Evolutionary conservation across 2,113 vertebrate species (phyloP), one percentile per base, ranked within the genome.

Genomic region (Poeciliopsis occidentalis): DNA sequence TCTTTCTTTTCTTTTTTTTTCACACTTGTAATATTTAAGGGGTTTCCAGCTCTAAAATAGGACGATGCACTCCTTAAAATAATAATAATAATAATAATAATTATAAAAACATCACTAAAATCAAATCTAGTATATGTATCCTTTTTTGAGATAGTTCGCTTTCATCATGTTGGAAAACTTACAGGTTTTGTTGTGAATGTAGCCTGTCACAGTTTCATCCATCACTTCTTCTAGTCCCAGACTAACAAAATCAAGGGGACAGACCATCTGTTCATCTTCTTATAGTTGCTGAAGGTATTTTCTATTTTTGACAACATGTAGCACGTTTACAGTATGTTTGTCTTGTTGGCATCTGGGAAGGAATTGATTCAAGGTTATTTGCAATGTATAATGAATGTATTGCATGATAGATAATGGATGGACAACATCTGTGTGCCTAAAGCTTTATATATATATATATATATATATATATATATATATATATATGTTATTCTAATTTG

Each of bases 241-340:
- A 54, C 64, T 68, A 60, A 79, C 66, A 79, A 63, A 39, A 79
- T 79, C 39, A 39, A 73, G 17, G 24, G n/a, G 27, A 22, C 12
- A 47, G 29, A 67, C 69, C 76, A 72, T 72, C 76, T 78, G 76
- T 51, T 72, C 17, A 37, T 71, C 13, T 60, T 71, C 63, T 67
- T 71, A 34, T 34, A 15, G 15, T 34, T n/a, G 8, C 67, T 29
- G 19, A 67, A 30, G 64, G n/a, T 29, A 5, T 63, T 62, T 61
- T 27, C 3, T 60, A 34, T 30, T 67, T 44, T 31, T 17, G n/a
- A 67, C 64, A 72, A 41, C 61, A 44, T 13, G 26, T 62, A 67
- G 64, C 44, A 78, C 17, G 6, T 62, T 2, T 37, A 68, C 17
- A 68, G 8, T 31, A 37, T 60, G 63, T 60, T 44, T 72, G 4